Base-by-base conservation (phyloP, 2,888 invertebrate genomes). In the Chalcosyrphus nemorum region DNA sequence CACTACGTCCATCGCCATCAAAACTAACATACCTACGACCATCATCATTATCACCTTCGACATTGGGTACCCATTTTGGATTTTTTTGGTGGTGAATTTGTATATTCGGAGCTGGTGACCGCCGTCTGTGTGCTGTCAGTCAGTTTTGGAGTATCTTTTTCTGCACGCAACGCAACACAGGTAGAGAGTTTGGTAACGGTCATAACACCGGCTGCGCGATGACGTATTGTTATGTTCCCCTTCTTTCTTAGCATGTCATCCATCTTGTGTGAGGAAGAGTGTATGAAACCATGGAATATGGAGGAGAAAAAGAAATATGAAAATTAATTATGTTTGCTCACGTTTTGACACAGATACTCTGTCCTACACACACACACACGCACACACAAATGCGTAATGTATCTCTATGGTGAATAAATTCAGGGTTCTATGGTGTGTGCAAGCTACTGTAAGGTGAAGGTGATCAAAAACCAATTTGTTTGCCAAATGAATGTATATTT, bases 271-370 rank as follows among this genome's bases (percentile, higher is more conserved):
- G n/a, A n/a, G 63, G 78, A 78, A 54, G 78, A 61, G 78, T 82
- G 82, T 66, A 80, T 80, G 74, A 66, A 72, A 78, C 66, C 24
- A 72, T 63, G 57, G 80, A 68, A 65, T 56, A 72, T 41, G 68
- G 61, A 54, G 63, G 63, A 84, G 63, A 47, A 63, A 66, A 29
- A 19, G 61, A 78, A 72, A 66, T 59, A 77, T 74, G 54, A 63
- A 84, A 74, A 84, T 70, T 84, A 80, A 84, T 84, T 84, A 84
- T 84, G 84, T 84, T 84, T 84, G 70, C 80, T 80, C 84, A 84
- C 80, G 84, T 80, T 84, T 84, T 75, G 84, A 57, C 68, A 80
- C 80, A 75, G 70, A 80, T 70, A 74, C 54, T 57, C n/a, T 35
- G 43, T 9, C 17, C 24, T 27, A 57, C 54, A 54, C 4, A 65